A percentile compares a stretch with the other conserved stretches of the same genome.
Evolutionary conservation across 2,888 invertebrate species (phyloP).

Genomic region (Candidula unifasciata): DNA sequence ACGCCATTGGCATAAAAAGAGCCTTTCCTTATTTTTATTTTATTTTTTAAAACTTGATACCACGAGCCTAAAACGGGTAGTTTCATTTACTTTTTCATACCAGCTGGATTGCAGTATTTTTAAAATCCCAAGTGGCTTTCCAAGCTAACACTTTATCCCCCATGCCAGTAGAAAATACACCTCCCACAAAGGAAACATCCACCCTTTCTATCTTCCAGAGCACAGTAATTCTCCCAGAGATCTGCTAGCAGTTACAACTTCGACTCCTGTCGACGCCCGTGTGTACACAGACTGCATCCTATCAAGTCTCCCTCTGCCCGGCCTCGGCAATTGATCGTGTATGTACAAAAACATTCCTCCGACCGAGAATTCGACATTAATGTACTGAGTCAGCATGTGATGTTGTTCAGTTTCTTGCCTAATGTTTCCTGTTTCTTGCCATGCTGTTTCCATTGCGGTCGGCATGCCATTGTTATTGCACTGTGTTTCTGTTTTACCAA

Average conservation of each 20-base stretch:
- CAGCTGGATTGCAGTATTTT: too few relatives aligned
- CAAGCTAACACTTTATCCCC: too few relatives aligned
- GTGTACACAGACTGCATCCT: not conserved
- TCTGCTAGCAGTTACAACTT: not conserved
- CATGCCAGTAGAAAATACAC: not conserved
- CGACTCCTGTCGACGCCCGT: constrained; percentile 13
- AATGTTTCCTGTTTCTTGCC: constrained; percentile 21
- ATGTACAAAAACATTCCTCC: constrained; percentile 33
- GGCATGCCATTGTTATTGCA: constrained; percentile 44
- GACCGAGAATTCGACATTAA: constrained; percentile 20
- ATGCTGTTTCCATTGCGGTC: constrained; percentile 31
- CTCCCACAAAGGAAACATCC: not conserved
- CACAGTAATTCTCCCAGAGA: not conserved
- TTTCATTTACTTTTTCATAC: too few relatives aligned
- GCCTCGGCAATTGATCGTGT: constrained; percentile 37
- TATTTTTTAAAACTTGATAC: too few relatives aligned
- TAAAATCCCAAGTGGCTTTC: too few relatives aligned
- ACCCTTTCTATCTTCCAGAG: not conserved
- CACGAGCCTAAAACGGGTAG: too few relatives aligned
- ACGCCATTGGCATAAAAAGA: too few relatives aligned
- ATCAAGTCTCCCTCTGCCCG: constrained; percentile 11
- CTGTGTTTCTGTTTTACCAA: constrained; percentile 47
- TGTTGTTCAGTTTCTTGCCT: constrained; percentile 40
- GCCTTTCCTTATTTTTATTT: too few relatives aligned
- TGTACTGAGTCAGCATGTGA: constrained; percentile 46